Conservation (phyloP, 2,113 vertebrate species). For the Xiphophorus hellerii region DNA sequence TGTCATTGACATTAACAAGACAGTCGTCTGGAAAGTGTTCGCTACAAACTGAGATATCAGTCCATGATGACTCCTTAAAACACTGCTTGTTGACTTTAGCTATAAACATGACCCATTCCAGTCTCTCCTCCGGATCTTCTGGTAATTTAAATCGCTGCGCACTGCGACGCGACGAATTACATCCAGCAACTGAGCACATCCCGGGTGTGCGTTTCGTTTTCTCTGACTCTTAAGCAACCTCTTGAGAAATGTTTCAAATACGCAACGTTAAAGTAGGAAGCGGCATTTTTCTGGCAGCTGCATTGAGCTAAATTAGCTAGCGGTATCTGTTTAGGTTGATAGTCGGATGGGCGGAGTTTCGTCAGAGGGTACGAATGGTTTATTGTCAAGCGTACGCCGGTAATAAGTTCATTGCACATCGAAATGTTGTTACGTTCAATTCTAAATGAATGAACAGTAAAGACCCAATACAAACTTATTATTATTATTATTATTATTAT, state of each 20-base stretch:
- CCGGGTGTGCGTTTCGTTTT: not conserved
- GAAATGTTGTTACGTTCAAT: too few relatives aligned
- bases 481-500: too few relatives aligned
- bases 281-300: not conserved
- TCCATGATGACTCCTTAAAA: conserved; percentile 46
- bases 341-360: conserved; percentile 9
- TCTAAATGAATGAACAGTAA: too few relatives aligned
- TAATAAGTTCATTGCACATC: too few relatives aligned
- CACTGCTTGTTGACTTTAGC: conserved; percentile 32
- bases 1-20: conserved; percentile 13
- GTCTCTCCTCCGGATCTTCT: conserved; percentile 50
- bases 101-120: conserved; percentile 57
- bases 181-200: conserved; percentile 54
- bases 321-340: not conserved
- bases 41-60: conserved; percentile 51
- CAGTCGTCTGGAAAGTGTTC: conserved; percentile 53
- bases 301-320: not conserved
- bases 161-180: conserved; percentile 20
- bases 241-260: not conserved
- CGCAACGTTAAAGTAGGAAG: not conserved
- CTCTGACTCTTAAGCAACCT: not conserved
- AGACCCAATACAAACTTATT: too few relatives aligned
- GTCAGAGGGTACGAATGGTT: not conserved
- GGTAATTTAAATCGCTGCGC: conserved; percentile 42
- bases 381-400: conserved; percentile 6